Conservation (phyloP, 2,888 invertebrate species). For the Toxonevra muliebris region DNA sequence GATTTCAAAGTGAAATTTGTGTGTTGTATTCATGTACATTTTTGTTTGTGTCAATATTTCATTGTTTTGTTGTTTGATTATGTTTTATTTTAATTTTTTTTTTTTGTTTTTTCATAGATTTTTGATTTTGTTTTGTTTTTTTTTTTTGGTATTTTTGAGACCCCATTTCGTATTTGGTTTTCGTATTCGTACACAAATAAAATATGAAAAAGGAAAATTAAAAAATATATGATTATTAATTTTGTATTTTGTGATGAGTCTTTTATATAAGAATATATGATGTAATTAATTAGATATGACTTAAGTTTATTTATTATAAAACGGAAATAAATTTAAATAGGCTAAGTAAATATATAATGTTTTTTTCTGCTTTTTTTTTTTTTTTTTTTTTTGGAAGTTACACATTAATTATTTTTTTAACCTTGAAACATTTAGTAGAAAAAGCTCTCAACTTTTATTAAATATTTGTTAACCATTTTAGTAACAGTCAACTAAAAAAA, state of each 20-base stretch:
- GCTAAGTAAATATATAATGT: conserved; percentile 22
- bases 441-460: not conserved
- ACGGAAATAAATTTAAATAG: conserved; percentile 19
- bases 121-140: conserved; percentile 33
- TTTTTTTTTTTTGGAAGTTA: not conserved
- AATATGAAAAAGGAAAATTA: conserved; percentile 63
- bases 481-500: no score
- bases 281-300: conserved; percentile 12
- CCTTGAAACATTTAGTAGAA: not conserved
- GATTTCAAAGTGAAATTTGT: conserved; percentile 7
- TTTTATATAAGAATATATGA: no score
- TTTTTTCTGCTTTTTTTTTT: conserved; percentile 16
- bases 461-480: no score
- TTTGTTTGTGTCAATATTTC: conserved; percentile 1
- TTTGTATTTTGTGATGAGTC: conserved; percentile 35
- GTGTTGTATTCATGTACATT: conserved; percentile 26
- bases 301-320: conserved; percentile 32
- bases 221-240: conserved; percentile 62
- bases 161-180: conserved; percentile 63
- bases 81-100: conserved; percentile 31
- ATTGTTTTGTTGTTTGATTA: conserved; percentile 16
- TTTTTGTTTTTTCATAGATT: conserved; percentile 30
- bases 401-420: not conserved
- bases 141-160: conserved; percentile 51
- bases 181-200: conserved; percentile 61